Percentiles rank a stretch among this genome's conserved stretches.
phyloP scores from a whole-genome alignment of 2,888 invertebrate species.

The Peribatodes rhomboidaria region DNA sequence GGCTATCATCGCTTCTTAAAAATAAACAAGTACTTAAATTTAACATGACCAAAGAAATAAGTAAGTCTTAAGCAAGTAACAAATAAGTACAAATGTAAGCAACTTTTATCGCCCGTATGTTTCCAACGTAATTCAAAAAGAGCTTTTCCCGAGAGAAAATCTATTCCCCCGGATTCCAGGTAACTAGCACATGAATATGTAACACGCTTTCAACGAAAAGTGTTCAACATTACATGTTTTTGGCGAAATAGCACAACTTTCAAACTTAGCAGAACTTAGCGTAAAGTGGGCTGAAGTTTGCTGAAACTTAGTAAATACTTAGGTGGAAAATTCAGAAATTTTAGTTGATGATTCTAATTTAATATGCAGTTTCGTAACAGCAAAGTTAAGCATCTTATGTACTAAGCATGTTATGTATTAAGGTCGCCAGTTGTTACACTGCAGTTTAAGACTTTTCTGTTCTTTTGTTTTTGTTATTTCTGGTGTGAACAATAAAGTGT shows the following conservation, averaged over 20 bases:
- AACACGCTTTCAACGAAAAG: constrained; percentile 47
- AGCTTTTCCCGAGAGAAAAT: constrained; percentile 59
- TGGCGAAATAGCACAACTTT: constrained; percentile 13
- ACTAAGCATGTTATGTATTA: no score
- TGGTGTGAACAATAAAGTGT: no score
- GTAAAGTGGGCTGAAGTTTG: constrained; percentile 15
- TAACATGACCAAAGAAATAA: no score
- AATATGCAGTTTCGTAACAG: background rate
- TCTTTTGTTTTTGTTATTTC: no score
- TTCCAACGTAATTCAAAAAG: constrained; percentile 55
- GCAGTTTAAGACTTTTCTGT: no score
- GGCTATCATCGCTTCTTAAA: no score
- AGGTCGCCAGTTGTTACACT: no score
- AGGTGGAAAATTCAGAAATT: constrained; percentile 1
- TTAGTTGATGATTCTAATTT: background rate
- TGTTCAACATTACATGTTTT: constrained; percentile 27
- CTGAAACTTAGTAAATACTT: constrained; percentile 19
- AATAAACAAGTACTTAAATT: no score
- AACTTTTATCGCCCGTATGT: constrained; percentile 45
- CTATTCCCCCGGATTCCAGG: constrained; percentile 63
- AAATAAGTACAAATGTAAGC: background rate
- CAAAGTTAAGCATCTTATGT: background rate
- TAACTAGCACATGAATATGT: constrained; percentile 67
- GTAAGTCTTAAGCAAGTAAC: background rate
- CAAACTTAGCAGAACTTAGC: constrained; percentile 9